phyloP scores from a whole-genome alignment of 35 echinoderm and acorn worm genomes.

The Lytechinus pictus region DNA sequence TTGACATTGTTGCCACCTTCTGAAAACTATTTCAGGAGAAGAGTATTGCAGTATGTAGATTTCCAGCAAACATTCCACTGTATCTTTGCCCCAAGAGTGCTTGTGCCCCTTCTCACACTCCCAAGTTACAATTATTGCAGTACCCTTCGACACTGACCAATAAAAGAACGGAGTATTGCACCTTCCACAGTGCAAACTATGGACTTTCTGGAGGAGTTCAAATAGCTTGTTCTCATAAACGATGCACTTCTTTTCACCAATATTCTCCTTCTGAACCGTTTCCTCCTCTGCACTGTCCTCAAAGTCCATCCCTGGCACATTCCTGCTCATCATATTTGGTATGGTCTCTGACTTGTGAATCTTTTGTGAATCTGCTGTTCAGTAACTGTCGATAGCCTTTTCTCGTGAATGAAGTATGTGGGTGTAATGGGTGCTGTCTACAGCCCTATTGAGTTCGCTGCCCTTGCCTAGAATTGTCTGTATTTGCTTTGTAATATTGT shows the following conservation, averaged over 20 bases:
- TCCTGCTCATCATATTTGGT: too few relatives aligned
- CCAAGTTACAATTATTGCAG: slow-evolving; percentile 43
- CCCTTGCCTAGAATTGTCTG: too few relatives aligned
- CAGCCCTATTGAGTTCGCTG: too few relatives aligned
- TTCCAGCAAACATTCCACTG: slow-evolving; percentile 53
- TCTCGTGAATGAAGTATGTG: too few relatives aligned
- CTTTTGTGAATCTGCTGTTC: too few relatives aligned
- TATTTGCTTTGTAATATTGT: too few relatives aligned
- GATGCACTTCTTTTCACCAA: slow-evolving; percentile 46
- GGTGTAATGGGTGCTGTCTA: too few relatives aligned
- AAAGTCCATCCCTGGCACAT: neutral
- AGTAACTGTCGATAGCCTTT: too few relatives aligned
- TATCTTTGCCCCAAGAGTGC: neutral
- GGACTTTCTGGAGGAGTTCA: neutral
- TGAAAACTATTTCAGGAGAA: slow-evolving; percentile 50
- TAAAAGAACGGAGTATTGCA: neutral
- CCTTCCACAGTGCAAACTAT: neutral
- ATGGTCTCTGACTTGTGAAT: too few relatives aligned
- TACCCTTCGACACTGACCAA: neutral
- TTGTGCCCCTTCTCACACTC: slow-evolving; percentile 6
- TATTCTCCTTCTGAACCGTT: neutral
- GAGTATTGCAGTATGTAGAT: slow-evolving; percentile 44
- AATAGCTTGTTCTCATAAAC: neutral
- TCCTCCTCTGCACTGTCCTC: neutral
- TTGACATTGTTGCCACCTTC: slow-evolving; percentile 17